Evolutionary conservation across 2,888 invertebrate species (phyloP).

Genomic region (Drosophila paramelanica): DNA sequence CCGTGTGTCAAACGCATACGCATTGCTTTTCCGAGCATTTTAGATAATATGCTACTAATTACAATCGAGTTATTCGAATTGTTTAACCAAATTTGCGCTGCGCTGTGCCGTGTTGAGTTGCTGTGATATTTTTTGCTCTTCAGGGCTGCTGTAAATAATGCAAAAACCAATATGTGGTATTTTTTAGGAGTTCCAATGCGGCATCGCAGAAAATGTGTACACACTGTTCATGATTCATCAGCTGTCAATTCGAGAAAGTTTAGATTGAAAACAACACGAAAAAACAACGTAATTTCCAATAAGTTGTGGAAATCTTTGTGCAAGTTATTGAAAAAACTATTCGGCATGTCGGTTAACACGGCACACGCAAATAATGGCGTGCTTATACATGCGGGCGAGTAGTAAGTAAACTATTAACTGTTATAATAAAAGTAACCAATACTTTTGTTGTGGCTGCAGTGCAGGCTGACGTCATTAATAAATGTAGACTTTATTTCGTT

Average conservation of each 20-base stretch:
- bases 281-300: slow-evolving; percentile 34
- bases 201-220: slow-evolving; percentile 12
- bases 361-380: slow-evolving; percentile 98
- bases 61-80: background rate
- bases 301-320: slow-evolving; percentile 35
- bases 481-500: background rate
- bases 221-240: slow-evolving; percentile 71
- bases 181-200: slow-evolving; percentile 45
- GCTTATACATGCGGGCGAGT: slow-evolving; percentile 97
- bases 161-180: slow-evolving; percentile 36
- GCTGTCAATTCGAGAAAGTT: slow-evolving; percentile 59
- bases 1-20: slow-evolving; percentile 5
- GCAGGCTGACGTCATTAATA: slow-evolving; percentile 56
- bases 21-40: slow-evolving; percentile 35
- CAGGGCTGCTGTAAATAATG: slow-evolving; percentile 35
- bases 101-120: slow-evolving; percentile 11
- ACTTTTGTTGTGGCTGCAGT: slow-evolving; percentile 6
- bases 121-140: slow-evolving; percentile 13
- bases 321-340: slow-evolving; percentile 32
- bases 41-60: slow-evolving; percentile 9
- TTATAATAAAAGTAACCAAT: background rate
- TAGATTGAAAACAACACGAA: slow-evolving; percentile 53
- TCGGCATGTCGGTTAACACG: slow-evolving; percentile 94
- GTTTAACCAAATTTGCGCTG: slow-evolving; percentile 7
- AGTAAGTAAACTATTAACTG: slow-evolving; percentile 88